phyloP scores from a whole-genome alignment of 2,113 vertebrate genomes.

The Hepsetus odoe region DNA sequence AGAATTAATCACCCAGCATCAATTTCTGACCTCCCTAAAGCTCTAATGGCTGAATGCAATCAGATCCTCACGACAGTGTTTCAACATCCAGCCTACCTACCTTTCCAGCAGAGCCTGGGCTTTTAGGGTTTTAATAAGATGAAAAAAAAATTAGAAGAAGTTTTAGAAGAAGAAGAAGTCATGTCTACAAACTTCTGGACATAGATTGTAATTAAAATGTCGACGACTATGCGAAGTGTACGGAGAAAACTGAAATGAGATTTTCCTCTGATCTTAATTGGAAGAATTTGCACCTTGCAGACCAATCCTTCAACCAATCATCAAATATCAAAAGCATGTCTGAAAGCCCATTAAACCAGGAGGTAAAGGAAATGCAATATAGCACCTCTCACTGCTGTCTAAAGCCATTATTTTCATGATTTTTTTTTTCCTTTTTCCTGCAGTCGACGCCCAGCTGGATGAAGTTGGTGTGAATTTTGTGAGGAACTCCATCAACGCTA shows the following conservation, averaged over 20 bases:
- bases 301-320: background rate
- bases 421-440: constrained; percentile 11
- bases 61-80: background rate
- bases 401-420: background rate
- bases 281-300: background rate
- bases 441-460: constrained; percentile 89
- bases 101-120: no score
- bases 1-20: background rate
- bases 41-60: background rate
- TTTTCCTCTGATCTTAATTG: background rate
- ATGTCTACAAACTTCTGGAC: background rate
- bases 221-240: background rate
- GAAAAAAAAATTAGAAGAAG: background rate
- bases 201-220: background rate
- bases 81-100: no score
- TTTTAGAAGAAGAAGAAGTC: background rate
- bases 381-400: background rate
- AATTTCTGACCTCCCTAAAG: background rate
- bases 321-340: background rate
- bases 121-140: no score
- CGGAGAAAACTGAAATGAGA: background rate
- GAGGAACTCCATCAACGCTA: constrained; percentile 89
- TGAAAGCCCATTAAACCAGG: background rate
- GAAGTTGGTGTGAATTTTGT: constrained; percentile 86
- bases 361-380: background rate